Evolutionary conservation across 2,888 invertebrate species (phyloP).

Genomic region (Idaea dimidiata): DNA sequence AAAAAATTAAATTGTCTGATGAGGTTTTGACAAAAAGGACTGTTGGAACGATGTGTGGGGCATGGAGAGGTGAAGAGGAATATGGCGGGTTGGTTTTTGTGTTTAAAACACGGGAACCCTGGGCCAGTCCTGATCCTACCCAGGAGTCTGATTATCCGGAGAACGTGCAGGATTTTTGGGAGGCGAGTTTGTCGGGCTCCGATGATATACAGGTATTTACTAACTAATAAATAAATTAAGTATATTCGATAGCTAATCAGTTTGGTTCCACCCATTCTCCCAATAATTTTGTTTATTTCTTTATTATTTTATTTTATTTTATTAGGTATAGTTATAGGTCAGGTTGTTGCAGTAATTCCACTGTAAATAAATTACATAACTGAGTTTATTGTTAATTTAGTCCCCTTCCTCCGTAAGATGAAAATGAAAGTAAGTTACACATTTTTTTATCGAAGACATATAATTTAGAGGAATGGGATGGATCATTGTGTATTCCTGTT

Average conservation of each 20-base stretch:
- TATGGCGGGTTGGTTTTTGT: constrained; percentile 72
- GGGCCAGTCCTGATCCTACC: constrained; percentile 69
- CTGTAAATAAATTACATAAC: too few species aligned
- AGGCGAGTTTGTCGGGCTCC: constrained; percentile 44
- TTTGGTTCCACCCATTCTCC: too few species aligned
- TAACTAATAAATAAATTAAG: neutral
- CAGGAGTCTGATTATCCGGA: constrained; percentile 67
- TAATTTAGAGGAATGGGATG: too few species aligned
- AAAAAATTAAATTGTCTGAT: constrained; percentile 53
- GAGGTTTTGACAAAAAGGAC: constrained; percentile 12
- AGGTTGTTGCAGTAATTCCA: too few species aligned
- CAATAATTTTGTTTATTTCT: too few species aligned
- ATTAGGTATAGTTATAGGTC: too few species aligned
- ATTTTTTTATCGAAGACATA: too few species aligned
- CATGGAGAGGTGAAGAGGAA: constrained; percentile 73
- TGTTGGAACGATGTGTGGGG: constrained; percentile 73
- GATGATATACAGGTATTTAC: constrained; percentile 57
- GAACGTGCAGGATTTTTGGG: constrained; percentile 75
- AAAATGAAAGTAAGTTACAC: too few species aligned
- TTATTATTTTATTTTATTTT: too few species aligned
- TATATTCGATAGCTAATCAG: neutral
- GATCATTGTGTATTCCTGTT: too few species aligned
- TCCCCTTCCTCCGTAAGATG: too few species aligned
- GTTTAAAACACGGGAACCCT: constrained; percentile 56
- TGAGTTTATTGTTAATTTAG: too few species aligned